Percentiles rank a stretch among this genome's conserved stretches.
Conservation (phyloP, 2,888 invertebrate species). For the Synanthedon vespiformis region DNA sequence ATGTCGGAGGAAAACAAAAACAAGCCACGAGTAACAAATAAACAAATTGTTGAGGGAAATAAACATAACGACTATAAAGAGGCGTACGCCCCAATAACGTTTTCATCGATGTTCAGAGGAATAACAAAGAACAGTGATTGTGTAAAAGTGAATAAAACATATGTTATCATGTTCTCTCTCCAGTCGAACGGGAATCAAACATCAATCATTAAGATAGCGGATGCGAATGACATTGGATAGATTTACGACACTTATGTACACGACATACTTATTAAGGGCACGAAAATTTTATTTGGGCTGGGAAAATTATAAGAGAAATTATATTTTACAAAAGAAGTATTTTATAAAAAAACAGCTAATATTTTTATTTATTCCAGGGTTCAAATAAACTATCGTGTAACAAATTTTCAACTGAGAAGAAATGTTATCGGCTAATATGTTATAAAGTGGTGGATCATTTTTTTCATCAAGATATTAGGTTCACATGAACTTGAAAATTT, state of each 20-base stretch:
- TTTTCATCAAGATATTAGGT: too few species aligned
- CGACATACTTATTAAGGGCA: background rate
- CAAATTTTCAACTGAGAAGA: too few species aligned
- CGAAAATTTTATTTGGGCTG: background rate
- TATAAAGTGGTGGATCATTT: too few species aligned
- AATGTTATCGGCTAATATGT: too few species aligned
- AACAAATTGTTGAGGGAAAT: background rate
- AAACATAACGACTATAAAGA: background rate
- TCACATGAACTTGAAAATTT: too few species aligned
- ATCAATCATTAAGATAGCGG: conserved; percentile 13
- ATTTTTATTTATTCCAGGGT: too few species aligned
- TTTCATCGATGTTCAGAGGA: background rate
- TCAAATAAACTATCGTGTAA: too few species aligned
- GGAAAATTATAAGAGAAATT: too few species aligned
- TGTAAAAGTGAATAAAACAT: conserved; percentile 8
- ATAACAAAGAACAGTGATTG: background rate
- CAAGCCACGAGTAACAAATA: background rate
- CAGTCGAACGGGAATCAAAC: conserved; percentile 13
- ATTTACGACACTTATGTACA: conserved; percentile 8
- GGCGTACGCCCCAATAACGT: background rate
- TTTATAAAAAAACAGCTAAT: too few species aligned
- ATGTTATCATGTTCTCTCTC: conserved; percentile 12
- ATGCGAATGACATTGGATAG: conserved; percentile 9
- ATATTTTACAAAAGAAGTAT: too few species aligned
- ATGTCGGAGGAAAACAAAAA: background rate